Evolutionary conservation across 53 echinoderm and acorn worm species (phyloP).

Genomic region (Temnopleurus reevesii): DNA sequence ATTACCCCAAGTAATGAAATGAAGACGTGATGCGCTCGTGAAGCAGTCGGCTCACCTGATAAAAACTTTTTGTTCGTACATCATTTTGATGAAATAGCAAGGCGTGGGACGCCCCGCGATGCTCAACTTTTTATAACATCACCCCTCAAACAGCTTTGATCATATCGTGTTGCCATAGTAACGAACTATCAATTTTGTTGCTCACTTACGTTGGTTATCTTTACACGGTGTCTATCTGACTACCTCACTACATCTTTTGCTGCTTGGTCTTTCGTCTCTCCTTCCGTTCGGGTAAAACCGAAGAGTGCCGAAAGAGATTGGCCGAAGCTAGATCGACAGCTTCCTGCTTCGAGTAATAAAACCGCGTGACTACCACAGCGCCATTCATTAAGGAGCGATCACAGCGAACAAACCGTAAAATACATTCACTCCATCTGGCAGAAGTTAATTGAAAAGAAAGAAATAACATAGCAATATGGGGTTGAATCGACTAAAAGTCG

Average conservation of each 20-base stretch:
- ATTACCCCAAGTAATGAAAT: not conserved
- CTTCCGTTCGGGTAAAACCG: constrained; percentile 33
- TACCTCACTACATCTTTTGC: not conserved
- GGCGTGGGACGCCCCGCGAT: not conserved
- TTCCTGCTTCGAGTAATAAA: constrained; percentile 46
- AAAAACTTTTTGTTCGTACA: not conserved
- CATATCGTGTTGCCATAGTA: constrained; percentile 28
- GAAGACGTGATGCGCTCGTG: not conserved
- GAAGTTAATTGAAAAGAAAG: constrained; percentile 4
- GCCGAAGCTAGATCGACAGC: constrained; percentile 11
- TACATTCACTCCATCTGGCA: not conserved
- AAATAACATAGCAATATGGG: constrained; percentile 24
- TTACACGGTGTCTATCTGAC: constrained; percentile 24
- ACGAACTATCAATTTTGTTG: constrained; percentile 22
- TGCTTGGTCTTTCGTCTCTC: not conserved
- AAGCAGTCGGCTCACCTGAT: not conserved
- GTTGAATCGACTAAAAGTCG: constrained; percentile 21
- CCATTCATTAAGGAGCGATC: constrained; percentile 15
- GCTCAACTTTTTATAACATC: constrained; percentile 9
- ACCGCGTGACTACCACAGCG: not conserved
- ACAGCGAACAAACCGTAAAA: constrained; percentile 10
- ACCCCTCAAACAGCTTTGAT: not conserved
- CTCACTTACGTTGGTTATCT: constrained; percentile 19
- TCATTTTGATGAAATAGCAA: not conserved
- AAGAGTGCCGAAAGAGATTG: constrained; percentile 31